Percentiles rank a stretch among this genome's conserved stretches.
phyloP scores from a whole-genome alignment of 2,888 invertebrate genomes.

The Punctoribates punctum region DNA sequence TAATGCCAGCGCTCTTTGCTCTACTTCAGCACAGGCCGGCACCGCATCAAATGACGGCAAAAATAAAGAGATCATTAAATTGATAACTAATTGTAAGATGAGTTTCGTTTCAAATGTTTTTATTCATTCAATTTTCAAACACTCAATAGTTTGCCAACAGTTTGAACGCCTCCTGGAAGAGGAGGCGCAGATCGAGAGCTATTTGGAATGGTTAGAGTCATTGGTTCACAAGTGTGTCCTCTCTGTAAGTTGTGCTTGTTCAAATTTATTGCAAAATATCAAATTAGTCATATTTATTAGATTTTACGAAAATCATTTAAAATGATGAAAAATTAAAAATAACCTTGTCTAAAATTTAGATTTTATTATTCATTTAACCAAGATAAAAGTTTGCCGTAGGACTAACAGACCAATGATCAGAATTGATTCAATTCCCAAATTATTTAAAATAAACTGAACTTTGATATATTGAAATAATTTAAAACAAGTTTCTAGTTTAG shows the following conservation, averaged over 20 bases:
- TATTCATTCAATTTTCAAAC: background rate
- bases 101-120: background rate
- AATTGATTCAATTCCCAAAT: too few relatives aligned
- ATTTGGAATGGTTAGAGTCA: conserved; percentile 56
- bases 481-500: too few relatives aligned
- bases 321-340: too few relatives aligned
- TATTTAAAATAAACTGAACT: too few relatives aligned
- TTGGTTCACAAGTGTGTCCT: conserved; percentile 56
- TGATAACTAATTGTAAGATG: background rate
- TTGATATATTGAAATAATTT: too few relatives aligned
- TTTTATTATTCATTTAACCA: too few relatives aligned
- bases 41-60: background rate
- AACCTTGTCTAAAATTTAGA: too few relatives aligned
- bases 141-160: conserved; percentile 54
- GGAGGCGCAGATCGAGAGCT: conserved; percentile 55
- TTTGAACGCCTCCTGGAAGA: conserved; percentile 56
- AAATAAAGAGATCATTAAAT: background rate
- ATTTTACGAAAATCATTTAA: too few relatives aligned
- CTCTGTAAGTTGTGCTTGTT: conserved; percentile 49
- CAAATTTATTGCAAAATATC: background rate
- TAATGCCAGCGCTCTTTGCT: background rate
- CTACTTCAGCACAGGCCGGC: background rate
- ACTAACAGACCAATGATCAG: too few relatives aligned
- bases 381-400: too few relatives aligned
- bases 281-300: too few relatives aligned